Evolutionary conservation across 2,113 vertebrate species (phyloP), one percentile per base, ranked within the genome.

Genomic region (Indri indri): DNA sequence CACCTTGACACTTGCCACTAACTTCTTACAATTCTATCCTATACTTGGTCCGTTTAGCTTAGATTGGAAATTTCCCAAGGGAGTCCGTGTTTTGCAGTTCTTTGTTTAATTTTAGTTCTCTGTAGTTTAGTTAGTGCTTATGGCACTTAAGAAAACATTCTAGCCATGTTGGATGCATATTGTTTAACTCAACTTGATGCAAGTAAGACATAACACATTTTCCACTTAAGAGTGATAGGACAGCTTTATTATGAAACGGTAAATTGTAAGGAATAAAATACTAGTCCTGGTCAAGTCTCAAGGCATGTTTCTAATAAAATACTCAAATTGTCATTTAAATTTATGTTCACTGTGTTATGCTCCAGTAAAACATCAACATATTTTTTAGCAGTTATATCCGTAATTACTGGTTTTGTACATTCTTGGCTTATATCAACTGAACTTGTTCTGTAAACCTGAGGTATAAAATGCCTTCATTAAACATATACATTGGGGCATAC

Each of bases 401-500:
- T 52, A 32, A 73, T 77, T 61, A 84, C 34, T 37, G 80, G 20
- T 30, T 88, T 37, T 77, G 57, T 50, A 83, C 50, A 50, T 52
- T 88, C 71, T 27, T n/a, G 23, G 22, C 40, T 61, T 42, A 34
- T 76, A 17, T 45, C 65, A 63, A 27, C 42, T 84, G 37, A 81
- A 77, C 23, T 66, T 42, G 30, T 3, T 90, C 32, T 61, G 22
- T 88, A 80, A 50, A 91, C 84, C 57, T 50, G 20, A 76, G 22
- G 11, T 77, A 50, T 66, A 89, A 94, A 96, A 84, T 37, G 57
- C 37, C 74, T 83, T 95, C 11, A 42, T 82, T 96, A 63, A 68
- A 70, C 73, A 45, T 52, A 45, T 42, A 65, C 34, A 70, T 30
- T 76, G 18, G 45, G 8, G 32, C 59, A 40, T 37, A 42, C 34